Conservation (phyloP, 2,113 vertebrate genomes). For the Amblyornis subalaris region DNA sequence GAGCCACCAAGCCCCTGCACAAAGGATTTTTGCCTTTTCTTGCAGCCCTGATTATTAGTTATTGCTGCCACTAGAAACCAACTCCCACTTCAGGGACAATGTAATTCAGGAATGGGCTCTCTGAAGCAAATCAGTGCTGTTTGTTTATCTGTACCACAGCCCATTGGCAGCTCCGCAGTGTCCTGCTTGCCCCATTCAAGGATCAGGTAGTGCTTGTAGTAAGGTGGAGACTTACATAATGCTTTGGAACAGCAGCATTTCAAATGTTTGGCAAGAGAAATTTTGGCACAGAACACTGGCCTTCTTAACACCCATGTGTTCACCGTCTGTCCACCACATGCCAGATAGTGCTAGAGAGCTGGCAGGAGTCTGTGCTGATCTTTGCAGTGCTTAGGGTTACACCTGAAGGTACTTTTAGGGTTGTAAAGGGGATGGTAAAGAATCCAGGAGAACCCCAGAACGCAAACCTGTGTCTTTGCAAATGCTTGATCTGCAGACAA, state of each 20-base stretch:
- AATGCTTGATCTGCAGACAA: neutral
- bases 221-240: neutral
- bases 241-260: neutral
- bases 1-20: neutral
- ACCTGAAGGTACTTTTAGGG: neutral
- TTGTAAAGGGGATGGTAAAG: neutral
- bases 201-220: neutral
- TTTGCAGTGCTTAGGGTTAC: neutral
- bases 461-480: neutral
- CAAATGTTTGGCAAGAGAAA: neutral
- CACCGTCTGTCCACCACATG: slow-evolving; percentile 8
- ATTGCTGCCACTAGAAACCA: neutral
- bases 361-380: neutral
- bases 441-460: neutral
- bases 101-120: neutral
- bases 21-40: neutral
- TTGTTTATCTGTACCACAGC: neutral
- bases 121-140: neutral
- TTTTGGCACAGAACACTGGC: neutral
- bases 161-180: neutral
- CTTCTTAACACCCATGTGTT: neutral
- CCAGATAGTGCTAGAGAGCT: neutral
- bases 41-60: neutral
- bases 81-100: neutral
- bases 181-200: neutral